Evolutionary conservation across 2,888 invertebrate species (phyloP).

Genomic region (Endomychus coccineus): DNA sequence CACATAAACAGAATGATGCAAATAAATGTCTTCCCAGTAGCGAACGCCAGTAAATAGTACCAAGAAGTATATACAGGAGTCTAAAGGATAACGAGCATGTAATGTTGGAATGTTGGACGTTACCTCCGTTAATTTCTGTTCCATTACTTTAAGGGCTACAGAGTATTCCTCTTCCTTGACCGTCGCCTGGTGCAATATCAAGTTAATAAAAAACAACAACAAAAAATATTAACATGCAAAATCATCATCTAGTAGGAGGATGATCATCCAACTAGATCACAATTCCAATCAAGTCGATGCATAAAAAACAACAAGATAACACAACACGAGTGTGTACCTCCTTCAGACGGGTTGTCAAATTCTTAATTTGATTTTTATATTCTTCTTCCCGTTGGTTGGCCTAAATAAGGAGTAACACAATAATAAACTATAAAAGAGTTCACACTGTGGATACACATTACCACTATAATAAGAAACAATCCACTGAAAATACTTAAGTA

Average conservation of each 20-base stretch:
- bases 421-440: too few relatives aligned
- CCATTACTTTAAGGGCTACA: slow-evolving; percentile 82
- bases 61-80: neutral
- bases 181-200: slow-evolving; percentile 65
- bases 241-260: neutral
- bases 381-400: slow-evolving; percentile 99
- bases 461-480: too few relatives aligned
- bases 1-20: neutral
- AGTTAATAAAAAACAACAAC: slow-evolving; percentile 34
- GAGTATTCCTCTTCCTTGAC: slow-evolving; percentile 93
- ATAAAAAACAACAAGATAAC: slow-evolving; percentile 15
- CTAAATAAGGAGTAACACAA: slow-evolving; percentile 55
- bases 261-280: neutral
- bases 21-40: neutral
- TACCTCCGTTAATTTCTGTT: slow-evolving; percentile 92
- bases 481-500: too few relatives aligned
- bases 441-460: too few relatives aligned
- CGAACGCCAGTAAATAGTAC: neutral
- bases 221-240: slow-evolving; percentile 30
- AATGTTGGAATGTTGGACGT: slow-evolving; percentile 28
- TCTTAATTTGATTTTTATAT: slow-evolving; percentile 99
- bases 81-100: neutral
- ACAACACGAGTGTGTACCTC: slow-evolving; percentile 63
- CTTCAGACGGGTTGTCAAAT: slow-evolving; percentile 96
- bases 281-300: slow-evolving; percentile 13